phyloP scores from a whole-genome alignment of 2,113 vertebrate species.

The Recurvirostra avosetta region DNA sequence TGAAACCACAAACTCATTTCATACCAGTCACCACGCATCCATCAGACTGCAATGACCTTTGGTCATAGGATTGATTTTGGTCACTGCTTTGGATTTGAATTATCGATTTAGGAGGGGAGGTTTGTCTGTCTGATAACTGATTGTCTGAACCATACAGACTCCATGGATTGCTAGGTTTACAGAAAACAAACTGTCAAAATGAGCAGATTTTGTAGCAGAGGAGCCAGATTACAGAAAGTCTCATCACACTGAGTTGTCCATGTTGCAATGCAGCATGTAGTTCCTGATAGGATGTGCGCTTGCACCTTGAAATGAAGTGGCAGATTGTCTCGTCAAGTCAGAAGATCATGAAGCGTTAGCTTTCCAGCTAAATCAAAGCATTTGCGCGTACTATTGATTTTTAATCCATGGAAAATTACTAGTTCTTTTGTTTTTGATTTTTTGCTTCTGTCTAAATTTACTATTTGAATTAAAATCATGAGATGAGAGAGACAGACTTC shows the following conservation, averaged over 20 bases:
- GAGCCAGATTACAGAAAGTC: neutral
- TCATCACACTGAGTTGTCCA: neutral
- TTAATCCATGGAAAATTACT: conserved; percentile 16
- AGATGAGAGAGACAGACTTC: neutral
- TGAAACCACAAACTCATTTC: conserved; percentile 30
- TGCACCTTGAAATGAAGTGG: neutral
- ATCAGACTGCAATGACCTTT: conserved; percentile 43
- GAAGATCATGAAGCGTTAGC: neutral
- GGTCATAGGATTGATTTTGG: conserved; percentile 35
- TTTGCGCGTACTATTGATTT: conserved; percentile 17
- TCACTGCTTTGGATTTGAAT: conserved; percentile 37
- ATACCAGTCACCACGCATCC: neutral
- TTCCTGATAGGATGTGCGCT: neutral
- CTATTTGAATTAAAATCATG: neutral
- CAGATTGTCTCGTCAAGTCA: neutral
- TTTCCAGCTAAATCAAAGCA: neutral
- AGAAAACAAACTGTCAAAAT: neutral
- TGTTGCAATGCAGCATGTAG: neutral
- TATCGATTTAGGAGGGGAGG: neutral
- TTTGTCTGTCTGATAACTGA: neutral
- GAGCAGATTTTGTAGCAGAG: neutral
- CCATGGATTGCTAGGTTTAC: neutral
- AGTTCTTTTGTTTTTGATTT: neutral
- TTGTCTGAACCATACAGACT: neutral
- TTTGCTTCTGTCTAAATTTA: neutral